These are phyloP conservation scores for Centropristis striata DNA, from an alignment of 2,113 vertebrate species.

Conservation along the genomic window DNA sequence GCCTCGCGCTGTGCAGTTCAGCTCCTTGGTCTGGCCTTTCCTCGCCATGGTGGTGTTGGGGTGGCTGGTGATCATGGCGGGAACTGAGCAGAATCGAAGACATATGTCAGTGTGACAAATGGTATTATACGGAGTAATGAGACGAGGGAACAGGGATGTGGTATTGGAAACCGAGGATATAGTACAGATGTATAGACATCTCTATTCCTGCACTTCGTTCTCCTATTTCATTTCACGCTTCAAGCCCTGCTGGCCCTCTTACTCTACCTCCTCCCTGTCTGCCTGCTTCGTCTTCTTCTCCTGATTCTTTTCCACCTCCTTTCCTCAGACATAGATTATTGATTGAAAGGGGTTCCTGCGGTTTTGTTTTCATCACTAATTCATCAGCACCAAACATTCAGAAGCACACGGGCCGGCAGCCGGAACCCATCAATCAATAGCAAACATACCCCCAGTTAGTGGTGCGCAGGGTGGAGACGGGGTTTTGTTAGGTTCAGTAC, in stretches of 20 bases:
- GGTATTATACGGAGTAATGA: constrained; percentile 62
- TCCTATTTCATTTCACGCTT: constrained; percentile 79
- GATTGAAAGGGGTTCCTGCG: constrained; percentile 81
- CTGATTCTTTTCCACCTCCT: constrained; percentile 46
- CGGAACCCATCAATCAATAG: constrained; percentile 83
- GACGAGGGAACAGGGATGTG: constrained; percentile 49
- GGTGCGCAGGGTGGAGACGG: constrained; percentile 53
- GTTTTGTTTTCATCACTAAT: constrained; percentile 90
- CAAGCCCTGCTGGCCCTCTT: constrained; percentile 60
- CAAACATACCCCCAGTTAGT: constrained; percentile 62
- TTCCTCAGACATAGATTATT: constrained; percentile 77
- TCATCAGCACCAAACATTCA: constrained; percentile 77
- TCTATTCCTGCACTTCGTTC: constrained; percentile 62
- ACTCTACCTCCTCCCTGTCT: constrained; percentile 41
- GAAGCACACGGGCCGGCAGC: constrained; percentile 70
- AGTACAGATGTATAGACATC: constrained; percentile 76
- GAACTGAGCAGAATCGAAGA: constrained; percentile 86
- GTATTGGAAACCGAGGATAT: constrained; percentile 55
- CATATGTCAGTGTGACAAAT: constrained; percentile 58
- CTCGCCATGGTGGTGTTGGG: constrained; percentile 99
- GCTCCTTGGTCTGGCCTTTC: constrained; percentile 96
- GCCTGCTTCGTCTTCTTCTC: constrained; percentile 44
- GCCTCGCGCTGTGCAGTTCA: constrained; percentile 96
- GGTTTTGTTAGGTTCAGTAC: constrained; percentile 58
- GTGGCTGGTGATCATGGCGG: constrained; percentile 98